Conservation (phyloP, 2,888 invertebrate genomes). For the Abrostola triplasia region DNA sequence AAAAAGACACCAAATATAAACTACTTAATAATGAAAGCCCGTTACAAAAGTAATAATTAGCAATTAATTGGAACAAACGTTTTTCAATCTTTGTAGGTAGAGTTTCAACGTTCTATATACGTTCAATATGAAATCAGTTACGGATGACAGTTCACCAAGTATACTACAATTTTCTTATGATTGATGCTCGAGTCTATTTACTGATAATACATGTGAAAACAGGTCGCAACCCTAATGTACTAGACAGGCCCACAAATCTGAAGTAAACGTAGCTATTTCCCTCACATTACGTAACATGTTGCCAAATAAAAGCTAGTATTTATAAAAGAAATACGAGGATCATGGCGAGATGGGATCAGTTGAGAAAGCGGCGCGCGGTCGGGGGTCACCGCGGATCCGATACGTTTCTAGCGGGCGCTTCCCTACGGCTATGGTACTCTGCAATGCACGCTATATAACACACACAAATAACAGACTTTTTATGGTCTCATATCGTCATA, state of each 20-base stretch:
- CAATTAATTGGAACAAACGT: no score
- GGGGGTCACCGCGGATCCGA: conserved; percentile 78
- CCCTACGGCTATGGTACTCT: conserved; percentile 45
- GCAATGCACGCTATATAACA: conserved; percentile 21
- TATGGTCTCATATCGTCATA: conserved; percentile 22
- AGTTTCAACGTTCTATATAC: no score
- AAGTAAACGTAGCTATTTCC: conserved; percentile 13
- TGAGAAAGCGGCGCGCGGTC: conserved; percentile 83
- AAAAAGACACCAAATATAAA: no score
- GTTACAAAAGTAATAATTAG: no score
- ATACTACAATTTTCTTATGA: no score
- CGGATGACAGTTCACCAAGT: no score
- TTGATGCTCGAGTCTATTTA: no score
- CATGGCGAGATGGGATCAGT: conserved; percentile 77
- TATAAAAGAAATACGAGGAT: conserved; percentile 68
- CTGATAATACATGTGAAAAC: no score
- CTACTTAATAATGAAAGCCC: no score
- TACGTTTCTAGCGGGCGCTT: conserved; percentile 72
- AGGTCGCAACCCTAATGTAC: not conserved
- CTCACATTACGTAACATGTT: conserved; percentile 25
- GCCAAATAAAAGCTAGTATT: conserved; percentile 47
- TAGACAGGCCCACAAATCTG: conserved; percentile 11
- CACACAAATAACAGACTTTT: conserved; percentile 38
- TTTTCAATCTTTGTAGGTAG: no score
- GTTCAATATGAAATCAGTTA: no score